Evolutionary conservation across 2,888 invertebrate genomes (phyloP).

Genomic region (Thymelicus acteon): DNA sequence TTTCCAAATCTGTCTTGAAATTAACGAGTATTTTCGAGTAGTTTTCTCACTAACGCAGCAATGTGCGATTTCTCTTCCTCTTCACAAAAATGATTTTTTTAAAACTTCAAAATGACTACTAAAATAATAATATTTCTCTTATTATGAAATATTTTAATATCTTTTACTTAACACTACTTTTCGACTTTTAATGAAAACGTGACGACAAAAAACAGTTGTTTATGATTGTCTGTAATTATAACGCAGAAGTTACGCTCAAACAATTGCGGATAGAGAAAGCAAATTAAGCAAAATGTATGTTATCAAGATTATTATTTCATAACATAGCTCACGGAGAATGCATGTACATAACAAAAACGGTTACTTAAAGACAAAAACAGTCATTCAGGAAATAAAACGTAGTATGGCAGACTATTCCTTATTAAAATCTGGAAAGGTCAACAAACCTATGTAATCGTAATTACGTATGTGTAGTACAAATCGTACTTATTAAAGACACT

Average conservation of each 20-base stretch:
- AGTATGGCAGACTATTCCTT: too few relatives aligned
- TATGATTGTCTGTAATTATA: slow-evolving; percentile 21
- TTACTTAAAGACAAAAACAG: neutral
- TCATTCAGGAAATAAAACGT: neutral
- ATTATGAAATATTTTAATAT: too few relatives aligned
- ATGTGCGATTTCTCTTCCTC: neutral
- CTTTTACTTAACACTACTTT: neutral
- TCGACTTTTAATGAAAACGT: slow-evolving; percentile 2
- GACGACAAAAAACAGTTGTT: slow-evolving; percentile 5
- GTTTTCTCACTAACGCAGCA: slow-evolving; percentile 14
- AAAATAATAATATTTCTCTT: too few relatives aligned
- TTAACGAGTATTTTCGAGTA: too few relatives aligned
- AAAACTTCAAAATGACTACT: too few relatives aligned
- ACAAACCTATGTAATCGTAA: too few relatives aligned
- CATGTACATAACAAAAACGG: neutral
- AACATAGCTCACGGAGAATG: slow-evolving; percentile 18
- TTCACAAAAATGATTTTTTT: too few relatives aligned
- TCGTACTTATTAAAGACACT: too few relatives aligned
- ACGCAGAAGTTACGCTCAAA: slow-evolving; percentile 18
- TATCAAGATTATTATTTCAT: slow-evolving; percentile 20
- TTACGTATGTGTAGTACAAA: too few relatives aligned
- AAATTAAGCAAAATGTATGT: slow-evolving; percentile 20
- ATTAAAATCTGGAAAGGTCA: too few relatives aligned
- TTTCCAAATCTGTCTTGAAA: neutral
- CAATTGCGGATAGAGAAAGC: slow-evolving; percentile 27